Percentiles rank a stretch among this genome's conserved stretches.
Evolutionary conservation across 2,888 invertebrate species (phyloP).

Genomic region (Drosophila lacicola): DNA sequence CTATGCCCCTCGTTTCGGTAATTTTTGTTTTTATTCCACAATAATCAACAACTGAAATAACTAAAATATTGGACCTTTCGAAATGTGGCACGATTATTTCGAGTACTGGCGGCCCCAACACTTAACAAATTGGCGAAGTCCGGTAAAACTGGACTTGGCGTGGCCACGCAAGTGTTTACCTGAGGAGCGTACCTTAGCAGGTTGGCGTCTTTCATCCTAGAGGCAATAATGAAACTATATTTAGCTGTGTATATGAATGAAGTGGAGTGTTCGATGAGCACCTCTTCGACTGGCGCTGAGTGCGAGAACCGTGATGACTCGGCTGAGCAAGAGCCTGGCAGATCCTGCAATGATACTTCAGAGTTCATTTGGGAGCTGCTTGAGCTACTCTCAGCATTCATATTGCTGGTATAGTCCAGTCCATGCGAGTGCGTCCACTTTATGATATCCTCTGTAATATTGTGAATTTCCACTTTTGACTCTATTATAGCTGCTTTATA

Average conservation of each 20-base stretch:
- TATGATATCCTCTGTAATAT: not conserved
- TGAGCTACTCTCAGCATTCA: not conserved
- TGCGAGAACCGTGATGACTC: not conserved
- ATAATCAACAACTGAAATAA: conserved; percentile 3
- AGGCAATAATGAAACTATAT: not conserved
- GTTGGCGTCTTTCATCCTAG: not conserved
- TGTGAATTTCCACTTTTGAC: not conserved
- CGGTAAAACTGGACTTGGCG: not conserved
- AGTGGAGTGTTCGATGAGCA: not conserved
- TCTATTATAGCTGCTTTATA: not conserved
- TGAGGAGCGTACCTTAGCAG: not conserved
- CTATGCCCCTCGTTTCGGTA: not conserved
- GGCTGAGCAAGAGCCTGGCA: not conserved
- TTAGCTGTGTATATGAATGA: not conserved
- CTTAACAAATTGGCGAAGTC: conserved; percentile 12
- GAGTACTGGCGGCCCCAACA: conserved; percentile 6
- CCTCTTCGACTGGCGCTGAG: not conserved
- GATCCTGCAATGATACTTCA: not conserved
- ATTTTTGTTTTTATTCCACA: conserved; percentile 1
- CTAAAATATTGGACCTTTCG: not conserved
- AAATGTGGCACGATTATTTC: not conserved
- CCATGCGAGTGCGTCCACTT: not conserved
- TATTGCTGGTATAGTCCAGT: not conserved
- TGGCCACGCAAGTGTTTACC: not conserved
- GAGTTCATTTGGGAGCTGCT: not conserved